Conservation (phyloP, 2,888 invertebrate genomes). For the Actias luna region DNA sequence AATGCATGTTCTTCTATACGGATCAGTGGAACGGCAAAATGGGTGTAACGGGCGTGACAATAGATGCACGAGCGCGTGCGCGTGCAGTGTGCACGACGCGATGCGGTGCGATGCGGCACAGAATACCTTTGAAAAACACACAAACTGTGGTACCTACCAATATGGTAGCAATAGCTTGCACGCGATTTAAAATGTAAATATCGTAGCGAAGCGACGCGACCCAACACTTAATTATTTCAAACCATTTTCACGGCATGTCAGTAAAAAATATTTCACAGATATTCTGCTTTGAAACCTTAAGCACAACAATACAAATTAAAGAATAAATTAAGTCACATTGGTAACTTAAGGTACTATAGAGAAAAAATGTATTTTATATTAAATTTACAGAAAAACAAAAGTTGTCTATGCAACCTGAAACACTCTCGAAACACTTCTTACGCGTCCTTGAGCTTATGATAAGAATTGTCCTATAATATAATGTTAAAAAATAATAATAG, state of each 20-base stretch:
- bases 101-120: conserved; percentile 50
- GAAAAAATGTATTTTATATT: no score
- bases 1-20: conserved; percentile 62
- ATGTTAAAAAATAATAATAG: no score
- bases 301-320: not conserved
- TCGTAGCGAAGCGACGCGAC: not conserved
- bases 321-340: no score
- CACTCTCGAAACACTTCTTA: no score
- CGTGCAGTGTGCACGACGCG: conserved; percentile 51
- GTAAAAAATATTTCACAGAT: not conserved
- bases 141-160: not conserved
- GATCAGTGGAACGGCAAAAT: conserved; percentile 54
- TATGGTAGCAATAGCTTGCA: not conserved
- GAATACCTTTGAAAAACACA: conserved; percentile 50
- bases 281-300: not conserved
- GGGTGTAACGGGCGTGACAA: conserved; percentile 72
- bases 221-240: not conserved
- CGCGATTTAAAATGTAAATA: not conserved
- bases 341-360: no score
- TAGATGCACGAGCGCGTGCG: conserved; percentile 71
- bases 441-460: no score
- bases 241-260: no score
- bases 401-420: no score
- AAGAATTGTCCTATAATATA: no score
- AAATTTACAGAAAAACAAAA: no score